A percentile compares a stretch with the other conserved stretches of the same genome.
These are phyloP conservation scores for Frieseomelitta varia DNA, from an alignment of 1,140 invertebrate species.

Conservation along the genomic window DNA sequence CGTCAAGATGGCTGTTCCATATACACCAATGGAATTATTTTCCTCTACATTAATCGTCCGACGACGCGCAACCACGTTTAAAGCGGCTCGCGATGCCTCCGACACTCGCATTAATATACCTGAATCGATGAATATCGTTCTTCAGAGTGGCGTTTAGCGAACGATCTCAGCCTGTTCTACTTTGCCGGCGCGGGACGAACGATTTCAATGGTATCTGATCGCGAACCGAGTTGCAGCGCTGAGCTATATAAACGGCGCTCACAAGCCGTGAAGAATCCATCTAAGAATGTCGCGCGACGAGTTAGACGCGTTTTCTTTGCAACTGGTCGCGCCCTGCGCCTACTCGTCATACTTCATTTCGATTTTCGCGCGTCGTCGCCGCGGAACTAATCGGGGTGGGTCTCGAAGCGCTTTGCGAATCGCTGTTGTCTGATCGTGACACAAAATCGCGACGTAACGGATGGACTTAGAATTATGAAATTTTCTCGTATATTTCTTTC, in stretches of 20 bases:
- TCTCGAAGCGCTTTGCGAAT: constrained; percentile 33
- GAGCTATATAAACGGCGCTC: constrained; percentile 65
- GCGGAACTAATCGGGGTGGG: constrained; percentile 58
- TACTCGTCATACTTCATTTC: constrained; percentile 18
- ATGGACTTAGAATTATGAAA: not conserved
- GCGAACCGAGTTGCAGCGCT: constrained; percentile 26
- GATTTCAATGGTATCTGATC: constrained; percentile 68
- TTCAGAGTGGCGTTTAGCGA: not conserved
- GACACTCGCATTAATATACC: constrained; percentile 51
- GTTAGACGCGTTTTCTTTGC: constrained; percentile 55
- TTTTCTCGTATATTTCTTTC: not conserved
- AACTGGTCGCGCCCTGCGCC: constrained; percentile 52
- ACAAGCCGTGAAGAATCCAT: constrained; percentile 65
- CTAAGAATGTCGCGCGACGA: constrained; percentile 66
- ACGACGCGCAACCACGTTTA: not conserved
- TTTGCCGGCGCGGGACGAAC: constrained; percentile 58
- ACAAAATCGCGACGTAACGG: not conserved
- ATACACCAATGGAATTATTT: constrained; percentile 11
- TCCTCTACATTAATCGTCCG: not conserved
- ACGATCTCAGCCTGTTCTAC: constrained; percentile 32
- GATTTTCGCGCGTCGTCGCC: constrained; percentile 40
- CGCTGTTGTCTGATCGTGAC: constrained; percentile 55
- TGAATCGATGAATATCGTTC: constrained; percentile 58
- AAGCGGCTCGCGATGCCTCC: not conserved
- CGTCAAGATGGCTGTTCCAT: not conserved